These are phyloP conservation scores for Platyscapa corneri DNA, from an alignment of 1,140 invertebrate species.

Conservation along the genomic window DNA sequence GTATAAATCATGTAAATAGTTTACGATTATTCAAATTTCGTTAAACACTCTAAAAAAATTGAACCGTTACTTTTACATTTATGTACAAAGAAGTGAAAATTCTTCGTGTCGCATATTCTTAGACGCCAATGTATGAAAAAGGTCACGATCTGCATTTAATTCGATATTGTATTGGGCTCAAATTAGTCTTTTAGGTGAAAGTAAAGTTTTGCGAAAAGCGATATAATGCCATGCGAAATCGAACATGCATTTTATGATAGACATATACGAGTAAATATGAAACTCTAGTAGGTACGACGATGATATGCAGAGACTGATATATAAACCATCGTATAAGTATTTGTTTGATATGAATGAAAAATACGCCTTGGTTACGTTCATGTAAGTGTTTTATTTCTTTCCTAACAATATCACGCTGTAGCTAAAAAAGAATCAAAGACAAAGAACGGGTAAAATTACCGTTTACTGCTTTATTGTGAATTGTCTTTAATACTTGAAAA, in stretches of 20 bases:
- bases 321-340: not conserved
- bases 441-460: no score
- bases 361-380: not conserved
- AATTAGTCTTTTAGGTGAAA: conserved; percentile 50
- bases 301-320: not conserved
- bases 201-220: conserved; percentile 20
- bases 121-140: conserved; percentile 37
- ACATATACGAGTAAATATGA: not conserved
- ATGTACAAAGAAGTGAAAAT: not conserved
- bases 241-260: conserved; percentile 36
- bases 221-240: conserved; percentile 37
- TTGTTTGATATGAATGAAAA: not conserved
- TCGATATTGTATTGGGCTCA: conserved; percentile 40
- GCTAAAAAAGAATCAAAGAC: no score
- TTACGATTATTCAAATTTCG: not conserved
- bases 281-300: not conserved
- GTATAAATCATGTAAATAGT: not conserved
- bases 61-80: not conserved
- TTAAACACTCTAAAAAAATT: not conserved
- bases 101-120: not conserved
- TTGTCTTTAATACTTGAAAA: no score
- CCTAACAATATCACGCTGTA: no score
- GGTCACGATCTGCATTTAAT: conserved; percentile 44
- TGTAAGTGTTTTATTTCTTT: not conserved
- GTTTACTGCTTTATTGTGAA: no score